These are phyloP conservation scores for Zaprionus bogoriensis DNA, from an alignment of 2,888 invertebrate species.

Conservation along the genomic window DNA sequence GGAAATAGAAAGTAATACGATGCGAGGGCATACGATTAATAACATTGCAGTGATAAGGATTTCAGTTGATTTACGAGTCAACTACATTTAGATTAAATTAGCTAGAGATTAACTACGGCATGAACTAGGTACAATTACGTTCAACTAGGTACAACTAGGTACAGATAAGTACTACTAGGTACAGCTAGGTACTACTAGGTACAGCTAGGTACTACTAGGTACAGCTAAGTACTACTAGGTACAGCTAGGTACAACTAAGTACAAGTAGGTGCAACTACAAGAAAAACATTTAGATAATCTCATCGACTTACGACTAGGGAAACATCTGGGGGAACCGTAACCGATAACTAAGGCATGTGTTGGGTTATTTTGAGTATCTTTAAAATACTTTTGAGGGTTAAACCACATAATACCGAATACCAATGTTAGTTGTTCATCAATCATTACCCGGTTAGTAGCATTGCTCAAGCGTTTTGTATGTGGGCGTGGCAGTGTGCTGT, in stretches of 20 bases:
- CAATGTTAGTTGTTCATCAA: constrained; percentile 30
- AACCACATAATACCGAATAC: constrained; percentile 1
- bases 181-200: constrained; percentile 12
- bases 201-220: background rate
- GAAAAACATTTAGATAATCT: constrained; percentile 23
- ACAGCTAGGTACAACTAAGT: constrained; percentile 13
- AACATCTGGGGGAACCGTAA: constrained; percentile 25
- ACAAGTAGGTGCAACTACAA: constrained; percentile 12
- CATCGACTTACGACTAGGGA: constrained; percentile 29
- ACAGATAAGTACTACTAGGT: constrained; percentile 13
- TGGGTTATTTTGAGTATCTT: constrained; percentile 1
- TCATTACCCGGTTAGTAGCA: constrained; percentile 38
- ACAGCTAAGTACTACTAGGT: background rate
- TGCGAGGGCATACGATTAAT: constrained; percentile 56
- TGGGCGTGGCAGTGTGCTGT: constrained; percentile 59
- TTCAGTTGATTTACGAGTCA: background rate
- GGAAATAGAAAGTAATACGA: constrained; percentile 45
- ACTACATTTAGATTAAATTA: constrained; percentile 28
- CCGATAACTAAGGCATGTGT: constrained; percentile 30
- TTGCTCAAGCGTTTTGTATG: constrained; percentile 64
- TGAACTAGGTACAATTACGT: constrained; percentile 9
- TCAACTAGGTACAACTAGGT: constrained; percentile 4
- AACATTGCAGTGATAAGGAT: constrained; percentile 20
- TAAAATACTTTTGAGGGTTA: background rate
- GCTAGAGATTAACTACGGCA: constrained; percentile 42